A percentile compares a stretch with the other conserved stretches of the same genome.
phyloP scores from a whole-genome alignment of 2,797 vertebrate genomes.

The Helarctos malayanus region DNA sequence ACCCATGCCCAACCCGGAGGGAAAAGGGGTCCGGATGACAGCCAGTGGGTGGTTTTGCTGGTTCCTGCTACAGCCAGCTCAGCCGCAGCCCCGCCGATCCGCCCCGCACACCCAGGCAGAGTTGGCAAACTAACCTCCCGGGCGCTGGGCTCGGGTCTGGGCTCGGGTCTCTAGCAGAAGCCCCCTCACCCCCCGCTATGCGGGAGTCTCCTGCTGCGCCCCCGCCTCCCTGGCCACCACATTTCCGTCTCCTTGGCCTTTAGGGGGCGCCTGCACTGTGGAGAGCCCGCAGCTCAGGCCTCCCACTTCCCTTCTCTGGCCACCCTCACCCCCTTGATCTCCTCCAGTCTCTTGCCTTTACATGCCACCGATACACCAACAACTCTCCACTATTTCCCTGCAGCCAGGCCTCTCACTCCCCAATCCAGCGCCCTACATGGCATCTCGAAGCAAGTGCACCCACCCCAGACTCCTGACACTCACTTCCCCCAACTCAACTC shows the following conservation, averaged over 20 bases:
- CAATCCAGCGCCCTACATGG: background rate
- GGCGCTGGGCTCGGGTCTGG: background rate
- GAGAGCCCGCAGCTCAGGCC: background rate
- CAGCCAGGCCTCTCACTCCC: background rate
- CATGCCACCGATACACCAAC: background rate
- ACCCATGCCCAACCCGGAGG: background rate
- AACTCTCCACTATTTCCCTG: background rate
- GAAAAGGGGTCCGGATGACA: background rate
- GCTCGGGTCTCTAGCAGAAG: background rate
- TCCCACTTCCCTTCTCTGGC: background rate
- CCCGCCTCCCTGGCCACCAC: fast-evolving
- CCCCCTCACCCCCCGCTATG: background rate
- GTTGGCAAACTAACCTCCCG: fast-evolving
- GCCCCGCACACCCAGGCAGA: background rate
- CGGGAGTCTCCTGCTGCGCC: background rate
- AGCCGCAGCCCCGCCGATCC: background rate
- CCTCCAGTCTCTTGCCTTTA: background rate
- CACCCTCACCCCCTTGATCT: background rate
- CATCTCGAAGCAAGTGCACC: background rate
- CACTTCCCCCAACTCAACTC: background rate
- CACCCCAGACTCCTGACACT: background rate
- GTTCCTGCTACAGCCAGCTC: background rate
- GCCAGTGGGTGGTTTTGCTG: background rate
- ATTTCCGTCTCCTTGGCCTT: background rate
- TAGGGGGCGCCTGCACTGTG: background rate